These are phyloP conservation scores for Syngnathus rostellatus DNA, from an alignment of 2,797 vertebrate genomes.

Conservation along the genomic window DNA sequence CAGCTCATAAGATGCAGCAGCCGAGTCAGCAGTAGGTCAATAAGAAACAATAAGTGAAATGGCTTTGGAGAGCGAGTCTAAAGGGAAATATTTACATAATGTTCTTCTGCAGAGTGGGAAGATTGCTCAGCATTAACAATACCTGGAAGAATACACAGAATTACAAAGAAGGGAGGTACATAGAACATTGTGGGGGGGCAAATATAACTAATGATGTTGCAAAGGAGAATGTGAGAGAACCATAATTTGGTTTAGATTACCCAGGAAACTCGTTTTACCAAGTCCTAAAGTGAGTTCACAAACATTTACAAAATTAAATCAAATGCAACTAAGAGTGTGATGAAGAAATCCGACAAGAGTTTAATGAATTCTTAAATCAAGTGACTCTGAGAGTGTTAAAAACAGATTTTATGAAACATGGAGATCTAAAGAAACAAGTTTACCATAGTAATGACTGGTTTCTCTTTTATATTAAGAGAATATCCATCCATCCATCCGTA, in stretches of 20 bases:
- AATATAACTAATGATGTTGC: neutral
- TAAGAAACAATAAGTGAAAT: constrained; percentile 29
- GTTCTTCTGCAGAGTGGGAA: neutral
- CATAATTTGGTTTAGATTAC: neutral
- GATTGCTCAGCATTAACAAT: neutral
- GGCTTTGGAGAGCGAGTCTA: constrained; percentile 7
- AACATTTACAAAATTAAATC: too few relatives aligned
- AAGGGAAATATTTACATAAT: constrained; percentile 10
- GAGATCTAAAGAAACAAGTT: neutral
- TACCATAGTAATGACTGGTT: neutral
- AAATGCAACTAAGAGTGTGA: constrained; percentile 1
- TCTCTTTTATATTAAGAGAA: neutral
- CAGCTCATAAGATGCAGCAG: constrained; percentile 34
- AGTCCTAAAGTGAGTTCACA: constrained; percentile 1
- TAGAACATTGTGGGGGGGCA: neutral
- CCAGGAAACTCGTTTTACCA: neutral
- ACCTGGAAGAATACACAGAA: neutral
- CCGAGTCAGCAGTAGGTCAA: constrained; percentile 35
- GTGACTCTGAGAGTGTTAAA: neutral
- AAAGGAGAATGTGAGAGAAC: neutral
- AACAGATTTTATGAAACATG: neutral
- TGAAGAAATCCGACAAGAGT: neutral
- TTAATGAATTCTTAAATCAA: neutral
- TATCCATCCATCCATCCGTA: neutral
- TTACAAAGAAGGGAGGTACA: neutral